These are phyloP conservation scores for Capitella teleta DNA, from an alignment of 1,140 invertebrate genomes.

Conservation along the genomic window DNA sequence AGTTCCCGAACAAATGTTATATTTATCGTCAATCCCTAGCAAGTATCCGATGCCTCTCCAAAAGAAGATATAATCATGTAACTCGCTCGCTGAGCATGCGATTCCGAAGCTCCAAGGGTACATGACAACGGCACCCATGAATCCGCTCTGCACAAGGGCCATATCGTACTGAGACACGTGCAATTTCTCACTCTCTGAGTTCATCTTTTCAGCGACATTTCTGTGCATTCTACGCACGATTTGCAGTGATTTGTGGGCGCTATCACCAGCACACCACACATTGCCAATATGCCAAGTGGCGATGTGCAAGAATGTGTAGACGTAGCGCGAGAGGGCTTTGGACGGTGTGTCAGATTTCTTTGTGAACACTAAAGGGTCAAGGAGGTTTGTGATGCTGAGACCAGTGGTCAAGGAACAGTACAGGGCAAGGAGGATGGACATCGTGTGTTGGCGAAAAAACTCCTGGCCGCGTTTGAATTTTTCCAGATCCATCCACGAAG, in stretches of 20 bases:
- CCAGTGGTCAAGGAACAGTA: slow-evolving; percentile 17
- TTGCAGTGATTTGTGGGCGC: slow-evolving; percentile 14
- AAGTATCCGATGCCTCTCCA: slow-evolving; percentile 70
- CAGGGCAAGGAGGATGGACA: neutral
- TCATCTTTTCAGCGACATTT: slow-evolving; percentile 29
- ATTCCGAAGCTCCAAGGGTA: slow-evolving; percentile 57
- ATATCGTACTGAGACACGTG: slow-evolving; percentile 61
- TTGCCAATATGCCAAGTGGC: slow-evolving; percentile 52
- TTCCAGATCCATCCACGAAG: neutral
- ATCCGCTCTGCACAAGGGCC: too few relatives aligned
- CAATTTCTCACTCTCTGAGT: slow-evolving; percentile 18
- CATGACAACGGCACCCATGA: slow-evolving; percentile 64
- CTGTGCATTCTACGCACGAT: slow-evolving; percentile 43
- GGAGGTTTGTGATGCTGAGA: slow-evolving; percentile 16
- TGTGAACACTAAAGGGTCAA: slow-evolving; percentile 40
- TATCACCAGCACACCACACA: slow-evolving; percentile 17
- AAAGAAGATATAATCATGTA: slow-evolving; percentile 69
- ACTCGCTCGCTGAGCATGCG: slow-evolving; percentile 38
- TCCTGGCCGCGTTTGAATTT: neutral
- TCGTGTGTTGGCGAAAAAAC: neutral
- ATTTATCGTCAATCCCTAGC: slow-evolving; percentile 69
- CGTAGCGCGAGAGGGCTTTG: slow-evolving; percentile 62
- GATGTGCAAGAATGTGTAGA: slow-evolving; percentile 59
- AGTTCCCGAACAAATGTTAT: slow-evolving; percentile 48
- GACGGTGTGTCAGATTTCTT: slow-evolving; percentile 41